These are phyloP conservation scores for Channallabes apus DNA, from an alignment of 2,797 vertebrate species.

Conservation along the genomic window DNA sequence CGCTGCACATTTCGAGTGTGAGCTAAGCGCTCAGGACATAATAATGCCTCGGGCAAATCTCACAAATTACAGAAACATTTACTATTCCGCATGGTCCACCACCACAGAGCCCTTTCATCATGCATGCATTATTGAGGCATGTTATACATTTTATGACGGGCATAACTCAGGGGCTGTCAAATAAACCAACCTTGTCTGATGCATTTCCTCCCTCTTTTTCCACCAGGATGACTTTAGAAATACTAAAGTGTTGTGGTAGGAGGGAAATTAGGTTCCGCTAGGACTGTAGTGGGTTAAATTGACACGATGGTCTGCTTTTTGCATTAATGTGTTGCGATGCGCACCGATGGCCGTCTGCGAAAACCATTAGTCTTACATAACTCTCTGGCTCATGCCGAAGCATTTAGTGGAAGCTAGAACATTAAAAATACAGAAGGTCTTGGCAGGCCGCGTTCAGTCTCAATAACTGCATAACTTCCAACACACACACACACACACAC, in stretches of 20 bases:
- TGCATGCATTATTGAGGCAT: constrained; percentile 59
- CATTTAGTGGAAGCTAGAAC: constrained; percentile 56
- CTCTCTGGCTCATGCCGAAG: constrained; percentile 48
- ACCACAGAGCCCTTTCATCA: constrained; percentile 55
- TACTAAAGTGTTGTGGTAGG: constrained; percentile 1
- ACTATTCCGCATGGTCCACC: constrained; percentile 62
- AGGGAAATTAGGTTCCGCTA: constrained; percentile 35
- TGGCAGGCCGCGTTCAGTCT: constrained; percentile 37
- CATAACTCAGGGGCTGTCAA: constrained; percentile 59
- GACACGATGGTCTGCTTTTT: constrained; percentile 45
- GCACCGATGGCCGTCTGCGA: constrained; percentile 50
- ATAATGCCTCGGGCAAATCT: constrained; percentile 55
- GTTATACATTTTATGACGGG: constrained; percentile 56
- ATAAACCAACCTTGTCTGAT: constrained; percentile 53
- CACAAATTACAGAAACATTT: constrained; percentile 65
- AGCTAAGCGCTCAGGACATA: constrained; percentile 60
- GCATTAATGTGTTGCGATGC: constrained; percentile 50
- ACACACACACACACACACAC: neutral
- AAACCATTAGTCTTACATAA: constrained; percentile 64
- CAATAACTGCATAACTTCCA: neutral
- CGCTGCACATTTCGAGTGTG: constrained; percentile 38
- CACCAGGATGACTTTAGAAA: constrained; percentile 34
- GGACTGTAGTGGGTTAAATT: constrained; percentile 34
- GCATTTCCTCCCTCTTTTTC: constrained; percentile 52
- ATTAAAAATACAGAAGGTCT: constrained; percentile 22